phyloP scores from a whole-genome alignment of 2,888 invertebrate species.

The Sphinx pinastri region DNA sequence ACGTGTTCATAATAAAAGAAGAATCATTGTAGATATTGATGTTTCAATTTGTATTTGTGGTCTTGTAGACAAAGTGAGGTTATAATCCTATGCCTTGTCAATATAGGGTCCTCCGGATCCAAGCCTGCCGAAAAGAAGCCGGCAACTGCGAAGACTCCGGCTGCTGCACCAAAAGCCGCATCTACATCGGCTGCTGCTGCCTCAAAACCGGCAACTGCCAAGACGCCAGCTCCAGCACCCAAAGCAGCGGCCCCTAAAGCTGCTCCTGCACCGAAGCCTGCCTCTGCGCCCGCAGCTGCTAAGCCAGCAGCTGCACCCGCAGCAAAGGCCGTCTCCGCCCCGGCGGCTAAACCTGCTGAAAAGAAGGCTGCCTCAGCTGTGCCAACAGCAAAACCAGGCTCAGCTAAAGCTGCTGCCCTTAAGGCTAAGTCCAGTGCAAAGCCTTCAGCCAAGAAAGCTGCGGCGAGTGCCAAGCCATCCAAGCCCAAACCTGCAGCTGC shows the following conservation, averaged over 20 bases:
- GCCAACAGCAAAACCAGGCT: constrained; percentile 80
- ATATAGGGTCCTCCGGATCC: constrained; percentile 65
- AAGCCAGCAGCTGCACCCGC: constrained; percentile 78
- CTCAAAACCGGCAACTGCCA: constrained; percentile 68
- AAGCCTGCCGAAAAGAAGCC: constrained; percentile 79
- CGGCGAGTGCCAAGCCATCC: constrained; percentile 70
- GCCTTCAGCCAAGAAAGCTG: constrained; percentile 79
- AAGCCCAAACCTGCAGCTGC: constrained; percentile 80
- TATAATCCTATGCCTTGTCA: constrained; percentile 39
- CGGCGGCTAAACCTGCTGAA: constrained; percentile 63
- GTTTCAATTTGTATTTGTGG: no score
- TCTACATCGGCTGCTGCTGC: constrained; percentile 54
- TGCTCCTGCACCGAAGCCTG: constrained; percentile 66
- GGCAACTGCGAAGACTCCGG: constrained; percentile 72
- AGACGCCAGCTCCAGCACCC: constrained; percentile 74
- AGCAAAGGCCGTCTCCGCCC: constrained; percentile 71
- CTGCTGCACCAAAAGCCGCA: constrained; percentile 74
- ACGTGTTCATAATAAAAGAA: no score
- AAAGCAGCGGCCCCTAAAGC: constrained; percentile 72
- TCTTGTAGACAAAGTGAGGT: constrained; percentile 45
- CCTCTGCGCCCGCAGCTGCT: constrained; percentile 73
- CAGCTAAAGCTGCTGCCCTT: constrained; percentile 79
- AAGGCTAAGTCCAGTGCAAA: constrained; percentile 81
- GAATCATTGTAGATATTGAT: no score
- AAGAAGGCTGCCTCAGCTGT: constrained; percentile 71